These are phyloP conservation scores for Drosophila sproati DNA, from an alignment of 1,140 invertebrate species.

Conservation along the genomic window DNA sequence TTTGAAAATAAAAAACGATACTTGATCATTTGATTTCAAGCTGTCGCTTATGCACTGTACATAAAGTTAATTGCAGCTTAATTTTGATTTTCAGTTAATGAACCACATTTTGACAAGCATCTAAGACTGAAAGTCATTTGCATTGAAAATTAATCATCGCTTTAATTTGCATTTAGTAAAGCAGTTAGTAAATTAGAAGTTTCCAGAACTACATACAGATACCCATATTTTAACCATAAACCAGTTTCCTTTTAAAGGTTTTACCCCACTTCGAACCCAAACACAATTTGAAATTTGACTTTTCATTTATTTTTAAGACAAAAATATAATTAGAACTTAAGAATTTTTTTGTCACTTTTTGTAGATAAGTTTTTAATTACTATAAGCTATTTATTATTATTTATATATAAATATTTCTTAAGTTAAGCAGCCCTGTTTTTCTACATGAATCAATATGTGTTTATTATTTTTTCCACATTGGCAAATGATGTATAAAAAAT, in stretches of 20 bases:
- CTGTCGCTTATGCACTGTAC: slow-evolving; percentile 44
- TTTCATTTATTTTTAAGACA: background rate
- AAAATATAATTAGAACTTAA: background rate
- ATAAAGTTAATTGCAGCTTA: slow-evolving; percentile 22
- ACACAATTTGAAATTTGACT: background rate
- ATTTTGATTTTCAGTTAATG: slow-evolving; percentile 18
- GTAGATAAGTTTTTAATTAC: slow-evolving; percentile 5
- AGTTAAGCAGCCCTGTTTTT: slow-evolving; percentile 20
- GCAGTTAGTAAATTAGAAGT: background rate
- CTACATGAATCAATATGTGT: slow-evolving; percentile 44
- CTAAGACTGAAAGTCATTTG: slow-evolving; percentile 16
- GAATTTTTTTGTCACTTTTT: background rate
- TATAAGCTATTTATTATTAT: slow-evolving; percentile 22
- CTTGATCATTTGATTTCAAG: slow-evolving; percentile 37
- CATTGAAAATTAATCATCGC: slow-evolving; percentile 1
- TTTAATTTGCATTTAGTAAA: slow-evolving; percentile 13
- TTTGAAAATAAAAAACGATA: slow-evolving; percentile 10
- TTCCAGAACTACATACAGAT: background rate
- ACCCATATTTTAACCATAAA: background rate
- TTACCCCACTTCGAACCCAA: background rate
- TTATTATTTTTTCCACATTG: slow-evolving; percentile 76
- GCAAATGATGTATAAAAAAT: slow-evolving; percentile 76
- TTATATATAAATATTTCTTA: slow-evolving; percentile 16
- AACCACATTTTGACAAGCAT: background rate
- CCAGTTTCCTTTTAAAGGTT: background rate